Percentiles rank a stretch among this genome's conserved stretches.
Conservation (phyloP, 1,140 invertebrate genomes). For the Notospermus geniculatus region DNA sequence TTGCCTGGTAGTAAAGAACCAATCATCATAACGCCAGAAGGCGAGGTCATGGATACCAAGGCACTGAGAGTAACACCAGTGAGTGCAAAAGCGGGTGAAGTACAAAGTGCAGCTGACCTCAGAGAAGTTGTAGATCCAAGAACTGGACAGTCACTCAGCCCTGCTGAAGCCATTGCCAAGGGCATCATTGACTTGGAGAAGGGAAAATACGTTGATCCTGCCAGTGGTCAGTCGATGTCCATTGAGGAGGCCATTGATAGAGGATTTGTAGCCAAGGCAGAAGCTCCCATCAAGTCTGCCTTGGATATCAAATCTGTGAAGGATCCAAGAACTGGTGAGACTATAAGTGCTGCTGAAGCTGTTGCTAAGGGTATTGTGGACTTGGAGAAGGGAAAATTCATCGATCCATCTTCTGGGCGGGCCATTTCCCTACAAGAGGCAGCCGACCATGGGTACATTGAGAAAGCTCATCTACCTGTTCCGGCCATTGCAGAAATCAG, state of each 20-base stretch:
- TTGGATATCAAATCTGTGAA: conserved; percentile 69
- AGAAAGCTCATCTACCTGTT: conserved; percentile 18
- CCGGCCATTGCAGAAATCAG: conserved; percentile 43
- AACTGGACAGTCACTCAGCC: conserved; percentile 24
- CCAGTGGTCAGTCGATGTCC: conserved; percentile 72
- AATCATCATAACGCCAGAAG: conserved; percentile 64
- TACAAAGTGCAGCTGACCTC: not conserved
- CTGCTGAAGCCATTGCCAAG: conserved; percentile 41
- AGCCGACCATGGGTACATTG: conserved; percentile 56
- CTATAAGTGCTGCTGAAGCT: conserved; percentile 72
- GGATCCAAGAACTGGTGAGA: conserved; percentile 75
- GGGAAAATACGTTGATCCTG: conserved; percentile 71
- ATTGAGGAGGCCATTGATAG: conserved; percentile 79
- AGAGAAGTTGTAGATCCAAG: conserved; percentile 59
- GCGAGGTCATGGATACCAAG: conserved; percentile 74
- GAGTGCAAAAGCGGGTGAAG: not conserved
- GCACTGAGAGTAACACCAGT: conserved; percentile 51
- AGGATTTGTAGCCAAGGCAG: conserved; percentile 74
- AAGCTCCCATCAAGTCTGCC: not conserved
- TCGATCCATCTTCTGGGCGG: conserved; percentile 78
- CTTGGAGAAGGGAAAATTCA: conserved; percentile 60
- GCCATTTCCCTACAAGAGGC: conserved; percentile 79
- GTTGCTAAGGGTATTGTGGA: conserved; percentile 83
- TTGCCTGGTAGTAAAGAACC: not conserved
- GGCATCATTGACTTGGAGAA: conserved; percentile 75